phyloP scores from a whole-genome alignment of 2,888 invertebrate genomes.

The Dolomedes plantarius region DNA sequence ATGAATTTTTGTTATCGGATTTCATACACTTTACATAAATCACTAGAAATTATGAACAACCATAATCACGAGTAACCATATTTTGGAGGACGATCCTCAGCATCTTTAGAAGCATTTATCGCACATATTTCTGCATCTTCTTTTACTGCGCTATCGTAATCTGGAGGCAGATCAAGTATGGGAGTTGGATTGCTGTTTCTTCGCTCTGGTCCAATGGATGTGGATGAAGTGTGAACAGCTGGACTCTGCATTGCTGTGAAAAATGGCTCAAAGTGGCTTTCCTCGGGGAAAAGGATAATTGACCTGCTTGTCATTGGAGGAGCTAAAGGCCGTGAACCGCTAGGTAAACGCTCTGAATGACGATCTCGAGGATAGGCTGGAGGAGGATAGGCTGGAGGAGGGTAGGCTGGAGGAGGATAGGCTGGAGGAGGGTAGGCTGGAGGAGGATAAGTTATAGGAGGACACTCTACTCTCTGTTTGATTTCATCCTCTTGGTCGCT shows the following conservation, averaged over 20 bases:
- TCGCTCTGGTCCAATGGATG: not conserved
- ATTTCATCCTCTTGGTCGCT: not conserved
- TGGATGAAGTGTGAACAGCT: not conserved
- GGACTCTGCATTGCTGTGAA: constrained; percentile 13
- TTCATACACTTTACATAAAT: no score
- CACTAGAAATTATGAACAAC: no score
- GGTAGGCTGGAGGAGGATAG: not conserved
- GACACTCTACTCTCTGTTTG: no score
- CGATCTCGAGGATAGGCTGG: not conserved
- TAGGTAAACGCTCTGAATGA: not conserved
- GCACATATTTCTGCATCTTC: not conserved
- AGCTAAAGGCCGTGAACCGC: not conserved
- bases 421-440: not conserved
- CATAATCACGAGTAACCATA: no score
- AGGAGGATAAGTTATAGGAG: not conserved
- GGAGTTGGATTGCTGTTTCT: not conserved
- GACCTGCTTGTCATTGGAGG: not conserved
- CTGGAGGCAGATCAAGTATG: not conserved
- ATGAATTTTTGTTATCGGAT: no score
- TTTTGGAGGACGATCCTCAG: no score
- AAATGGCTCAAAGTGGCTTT: not conserved
- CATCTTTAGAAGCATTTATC: not conserved
- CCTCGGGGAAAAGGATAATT: not conserved
- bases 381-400: not conserved
- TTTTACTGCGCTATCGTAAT: not conserved